Evolutionary conservation across 2,888 invertebrate genomes (phyloP).

Genomic region (Apantesis nais): DNA sequence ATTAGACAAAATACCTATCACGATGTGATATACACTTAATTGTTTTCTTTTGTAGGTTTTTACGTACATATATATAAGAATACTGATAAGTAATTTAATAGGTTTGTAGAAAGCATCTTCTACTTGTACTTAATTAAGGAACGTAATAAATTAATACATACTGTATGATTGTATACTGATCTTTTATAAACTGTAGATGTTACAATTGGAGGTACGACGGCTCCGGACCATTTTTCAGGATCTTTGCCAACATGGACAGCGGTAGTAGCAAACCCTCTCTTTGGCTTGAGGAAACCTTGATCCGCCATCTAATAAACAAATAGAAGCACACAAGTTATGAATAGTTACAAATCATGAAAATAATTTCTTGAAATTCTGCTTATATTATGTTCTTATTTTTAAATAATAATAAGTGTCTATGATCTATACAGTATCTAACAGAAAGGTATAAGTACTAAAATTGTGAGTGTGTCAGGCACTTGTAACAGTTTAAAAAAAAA

Average conservation of each 20-base stretch:
- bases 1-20: not conserved
- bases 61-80: not conserved
- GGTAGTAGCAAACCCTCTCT: conserved; percentile 87
- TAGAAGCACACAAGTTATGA: not conserved
- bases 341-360: too few species aligned
- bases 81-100: not conserved
- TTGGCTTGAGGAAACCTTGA: conserved; percentile 54
- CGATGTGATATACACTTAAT: not conserved
- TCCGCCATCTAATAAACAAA: conserved; percentile 11
- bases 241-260: conserved; percentile 92
- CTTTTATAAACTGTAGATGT: conserved; percentile 48
- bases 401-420: too few species aligned
- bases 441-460: too few species aligned
- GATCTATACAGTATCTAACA: too few species aligned
- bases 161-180: conserved; percentile 71
- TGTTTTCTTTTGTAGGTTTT: not conserved
- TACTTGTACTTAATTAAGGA: not conserved
- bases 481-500: too few species aligned
- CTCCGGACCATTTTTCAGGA: conserved; percentile 90
- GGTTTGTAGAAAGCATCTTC: not conserved
- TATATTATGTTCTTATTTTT: too few species aligned
- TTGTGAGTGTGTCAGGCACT: too few species aligned
- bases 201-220: conserved; percentile 89
- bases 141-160: conserved; percentile 8
- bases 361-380: too few species aligned